Base-by-base conservation (phyloP, 2,113 vertebrate genomes). In the Nerophis lumbriciformis region DNA sequence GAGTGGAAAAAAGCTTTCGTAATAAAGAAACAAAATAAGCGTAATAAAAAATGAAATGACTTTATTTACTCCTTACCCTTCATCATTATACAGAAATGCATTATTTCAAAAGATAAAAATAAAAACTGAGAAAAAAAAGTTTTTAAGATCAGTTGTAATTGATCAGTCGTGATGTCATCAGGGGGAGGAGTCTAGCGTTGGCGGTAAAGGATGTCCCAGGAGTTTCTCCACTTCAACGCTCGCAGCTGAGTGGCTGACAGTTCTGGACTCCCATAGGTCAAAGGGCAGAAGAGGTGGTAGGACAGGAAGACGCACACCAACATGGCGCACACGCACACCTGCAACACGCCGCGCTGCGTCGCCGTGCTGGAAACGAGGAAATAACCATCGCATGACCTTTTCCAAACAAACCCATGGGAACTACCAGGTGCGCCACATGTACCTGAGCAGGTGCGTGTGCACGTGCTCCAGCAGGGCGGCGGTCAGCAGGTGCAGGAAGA, bases 381-480 rank as follows among this genome's bases (percentile, higher is more conserved):
- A 9, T 10, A 3, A 9, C 4, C 8, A 42, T 12, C 42, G 6
- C 42, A 5, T 45, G 10, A 12, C 42, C 11, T 28, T 28, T 28
- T 28, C 28, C 28, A 3, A 2, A 28, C 28, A 28, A 3, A 28
- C 28, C 28, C 4, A 2, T 28, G 28, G 28, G 28, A 28, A 28
- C 2, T 28, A 28, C 4, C 28, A 28, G 28, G 28, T 28, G 28
- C 4, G 28, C 4, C 53, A 65, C 56, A 67, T 69, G 60, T 48
- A 98, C 86, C 86, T 83, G 62, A 88, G 75, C 61, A 86, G 69
- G 68, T 87, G 75, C 6, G 72, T 76, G 77, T 85, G 77, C 5
- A 65, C 6, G 8, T 87, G 86, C 71, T 88, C 81, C 68, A 88
- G 59, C 39, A 88, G 72, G 50, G 83, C 78, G 1, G 84, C 80